A percentile compares a stretch with the other conserved stretches of the same genome.
Evolutionary conservation across 1,140 invertebrate genomes (phyloP).

Genomic region (Drosophila grimshawi): DNA sequence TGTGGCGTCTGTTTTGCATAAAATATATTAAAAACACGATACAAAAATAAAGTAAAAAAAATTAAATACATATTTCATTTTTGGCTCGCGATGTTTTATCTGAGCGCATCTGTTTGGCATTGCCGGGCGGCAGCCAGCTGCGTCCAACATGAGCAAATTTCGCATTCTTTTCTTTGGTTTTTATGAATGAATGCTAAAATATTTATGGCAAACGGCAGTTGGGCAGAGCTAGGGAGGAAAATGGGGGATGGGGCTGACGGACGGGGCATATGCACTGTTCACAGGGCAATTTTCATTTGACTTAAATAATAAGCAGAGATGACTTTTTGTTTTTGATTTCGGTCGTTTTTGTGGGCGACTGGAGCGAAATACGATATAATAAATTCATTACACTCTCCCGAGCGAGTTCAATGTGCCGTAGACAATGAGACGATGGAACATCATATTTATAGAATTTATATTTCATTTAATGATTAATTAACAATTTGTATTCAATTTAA

Average conservation of each 20-base stretch:
- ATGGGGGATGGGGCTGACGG: neutral
- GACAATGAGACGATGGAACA: constrained; percentile 1
- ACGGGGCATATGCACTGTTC: constrained; percentile 24
- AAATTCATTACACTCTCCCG: constrained; percentile 54
- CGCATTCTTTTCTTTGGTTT: constrained; percentile 50
- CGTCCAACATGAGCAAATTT: constrained; percentile 38
- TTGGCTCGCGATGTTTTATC: constrained; percentile 42
- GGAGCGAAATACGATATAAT: constrained; percentile 49
- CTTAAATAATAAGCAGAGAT: constrained; percentile 76
- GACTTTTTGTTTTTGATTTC: constrained; percentile 14
- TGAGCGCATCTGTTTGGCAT: constrained; percentile 67
- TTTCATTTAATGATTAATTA: neutral
- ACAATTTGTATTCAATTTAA: neutral
- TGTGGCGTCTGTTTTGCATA: constrained; percentile 50
- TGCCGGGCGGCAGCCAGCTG: constrained; percentile 43
- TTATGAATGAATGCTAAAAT: constrained; percentile 75
- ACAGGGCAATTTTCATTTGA: constrained; percentile 69
- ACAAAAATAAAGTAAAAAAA: constrained; percentile 15
- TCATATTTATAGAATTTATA: neutral
- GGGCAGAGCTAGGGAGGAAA: neutral
- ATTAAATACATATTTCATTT: constrained; percentile 64
- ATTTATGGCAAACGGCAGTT: constrained; percentile 61
- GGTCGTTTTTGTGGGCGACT: constrained; percentile 49
- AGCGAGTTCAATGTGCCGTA: constrained; percentile 18
- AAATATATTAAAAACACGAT: constrained; percentile 40